Base-by-base conservation (phyloP, 2,888 invertebrate species). In the Molorchus minor region DNA sequence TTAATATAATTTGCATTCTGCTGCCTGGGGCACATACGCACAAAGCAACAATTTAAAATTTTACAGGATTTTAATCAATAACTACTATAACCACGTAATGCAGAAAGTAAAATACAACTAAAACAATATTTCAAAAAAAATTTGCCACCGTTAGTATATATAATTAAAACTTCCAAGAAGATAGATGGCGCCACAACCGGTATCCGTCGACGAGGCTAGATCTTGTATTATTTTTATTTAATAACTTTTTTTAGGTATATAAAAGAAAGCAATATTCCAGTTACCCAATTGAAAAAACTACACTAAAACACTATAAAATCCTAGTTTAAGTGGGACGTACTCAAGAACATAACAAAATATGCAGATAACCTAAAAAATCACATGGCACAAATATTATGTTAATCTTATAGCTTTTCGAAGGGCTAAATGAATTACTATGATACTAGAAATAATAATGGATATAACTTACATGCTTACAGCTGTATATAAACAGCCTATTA, bases 1-100 rank as follows among this genome's bases (percentile, higher is more conserved):
- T 81, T 79, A 80, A 80, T 80, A 77, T 80, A 80, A 81, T 80
- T 79, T 73, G 70, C 72, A 72, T 73, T 73, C 74, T 69, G 72
- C 72, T 67, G 77, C 78, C 77, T 65, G 65, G 70, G 76, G 71
- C 68, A 51, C 51, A 61, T 62, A 60, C 57, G 53, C 64, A 64
- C 69, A 58, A 71, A 70, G 70, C 70, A 71, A 70, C 72, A 71
- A 72, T 72, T 73, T 72, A 59, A 58, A 66, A 70, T 71, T 69
- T 68, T 69, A 61, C 57, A 66, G 61, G 66, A 70, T 71, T 72
- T n/a, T 67, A 61, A 69, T 69, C 67, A 67, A 68, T 69, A 70
- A 64, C 51, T 58, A 41, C 38, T 38, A 20, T 36, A 40, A 25
- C 20, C 13, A 15, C 20, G n/a, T 3, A 16, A 19, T 3, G 10